Base-by-base conservation (phyloP, 2,888 invertebrate genomes). In the Heteromyza rotundicornis region DNA sequence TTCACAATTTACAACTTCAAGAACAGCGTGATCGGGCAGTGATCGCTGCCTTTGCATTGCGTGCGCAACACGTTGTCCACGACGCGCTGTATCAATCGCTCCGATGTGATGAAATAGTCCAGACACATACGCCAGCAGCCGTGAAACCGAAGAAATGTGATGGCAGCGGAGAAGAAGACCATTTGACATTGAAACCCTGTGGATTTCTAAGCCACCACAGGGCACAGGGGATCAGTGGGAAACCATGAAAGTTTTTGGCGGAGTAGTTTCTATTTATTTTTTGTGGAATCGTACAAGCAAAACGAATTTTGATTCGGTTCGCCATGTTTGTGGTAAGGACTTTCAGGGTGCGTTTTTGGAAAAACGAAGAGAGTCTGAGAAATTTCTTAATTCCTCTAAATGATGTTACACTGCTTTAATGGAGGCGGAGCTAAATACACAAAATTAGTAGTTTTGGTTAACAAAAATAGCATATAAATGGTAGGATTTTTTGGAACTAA, bases 61-160 rank as follows among this genome's bases (percentile, higher is more conserved):
- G 87, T 88, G 53, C 95, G 87, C 69, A 98, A 95, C 20, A 91
- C 86, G 77, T 88, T 92, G 82, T 98, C 97, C 77, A 95, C 94
- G 44, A 98, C 82, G 35, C 90, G 87, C 1, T 90, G 85, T 69
- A 89, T 79, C 22, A 98, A 85, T 58, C 92, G 86, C 74, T 96
- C 87, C 0, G 98, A 97, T 8, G 95, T 84, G 57, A 99, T 86
- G 81, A 95, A 98, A 83, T 99, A 99, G 84, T 99, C 99, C 78
- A 99, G 84, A 74, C 99, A n/a, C 40, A 47, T 56, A 44, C 22
- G 24, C 51, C 51, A 23, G n/a, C 24, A n/a, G 8, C 40, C 10
- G 12, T 7, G n/a, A 40, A 7, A n/a, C 8, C 10, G 40, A 40
- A n/a, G 10, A 40, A 3, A 40, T 3, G n/a, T n/a, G 10, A n/a